Conservation (phyloP, 2,113 vertebrate genomes). For the Boulengeromyrus knoepffleri region DNA sequence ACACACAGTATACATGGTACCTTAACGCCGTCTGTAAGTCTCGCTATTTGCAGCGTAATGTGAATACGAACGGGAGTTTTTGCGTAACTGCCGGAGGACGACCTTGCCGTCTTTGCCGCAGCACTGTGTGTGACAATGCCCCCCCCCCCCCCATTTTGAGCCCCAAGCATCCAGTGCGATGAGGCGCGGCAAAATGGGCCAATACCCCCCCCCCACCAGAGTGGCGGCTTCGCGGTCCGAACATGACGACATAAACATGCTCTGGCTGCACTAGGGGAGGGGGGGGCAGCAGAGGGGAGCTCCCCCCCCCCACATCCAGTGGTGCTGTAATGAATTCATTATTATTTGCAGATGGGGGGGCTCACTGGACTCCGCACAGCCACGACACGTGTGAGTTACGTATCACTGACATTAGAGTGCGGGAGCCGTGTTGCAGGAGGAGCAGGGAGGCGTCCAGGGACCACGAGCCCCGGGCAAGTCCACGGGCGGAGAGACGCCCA, state of each 20-base stretch:
- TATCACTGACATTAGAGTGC: constrained; percentile 38
- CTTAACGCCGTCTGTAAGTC: background rate
- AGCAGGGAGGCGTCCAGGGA: background rate
- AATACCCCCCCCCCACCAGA: too few species aligned
- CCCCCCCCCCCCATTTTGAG: background rate
- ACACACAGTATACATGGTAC: background rate
- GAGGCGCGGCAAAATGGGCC: background rate
- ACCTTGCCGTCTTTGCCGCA: background rate
- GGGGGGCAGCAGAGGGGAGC: background rate
- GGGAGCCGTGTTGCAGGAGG: background rate
- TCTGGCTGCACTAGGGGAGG: background rate
- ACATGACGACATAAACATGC: too few species aligned
- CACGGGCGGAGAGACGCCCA: constrained; percentile 26
- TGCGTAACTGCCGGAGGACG: background rate
- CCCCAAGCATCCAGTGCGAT: background rate
- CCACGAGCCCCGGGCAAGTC: constrained; percentile 31
- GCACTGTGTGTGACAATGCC: background rate
- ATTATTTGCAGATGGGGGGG: constrained; percentile 25
- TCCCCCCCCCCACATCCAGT: background rate
- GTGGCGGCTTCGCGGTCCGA: too few species aligned
- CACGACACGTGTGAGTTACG: constrained; percentile 33
- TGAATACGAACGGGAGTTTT: background rate
- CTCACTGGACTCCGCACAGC: background rate
- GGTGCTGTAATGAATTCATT: constrained; percentile 22
- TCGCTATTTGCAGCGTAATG: background rate